These are phyloP conservation scores for Subacronicta megacephala DNA, from an alignment of 2,888 invertebrate species.

Conservation along the genomic window DNA sequence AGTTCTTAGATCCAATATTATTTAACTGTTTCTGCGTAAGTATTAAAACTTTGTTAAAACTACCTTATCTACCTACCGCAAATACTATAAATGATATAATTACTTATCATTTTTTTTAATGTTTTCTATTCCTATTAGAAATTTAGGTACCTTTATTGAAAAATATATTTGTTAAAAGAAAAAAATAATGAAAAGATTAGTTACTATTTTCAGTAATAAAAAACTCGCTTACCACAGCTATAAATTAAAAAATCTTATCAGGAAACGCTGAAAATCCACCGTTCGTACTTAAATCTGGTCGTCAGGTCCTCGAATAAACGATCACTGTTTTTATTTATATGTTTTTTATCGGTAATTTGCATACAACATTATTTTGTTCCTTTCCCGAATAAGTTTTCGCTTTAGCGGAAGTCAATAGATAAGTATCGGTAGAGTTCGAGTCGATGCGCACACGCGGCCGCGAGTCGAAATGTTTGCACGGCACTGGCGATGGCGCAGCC, in stretches of 20 bases:
- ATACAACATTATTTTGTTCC: constrained; percentile 9
- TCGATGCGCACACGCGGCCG: constrained; percentile 62
- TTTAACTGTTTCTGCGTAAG: no score
- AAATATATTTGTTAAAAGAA: no score
- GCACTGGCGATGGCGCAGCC: constrained; percentile 41
- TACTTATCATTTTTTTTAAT: no score
- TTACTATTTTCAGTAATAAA: constrained; percentile 52
- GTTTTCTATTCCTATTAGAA: no score
- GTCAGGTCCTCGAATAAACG: constrained; percentile 43
- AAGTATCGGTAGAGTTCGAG: constrained; percentile 27
- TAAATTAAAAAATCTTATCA: constrained; percentile 74
- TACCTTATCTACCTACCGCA: no score
- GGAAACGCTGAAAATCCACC: constrained; percentile 56
- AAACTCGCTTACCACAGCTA: constrained; percentile 74
- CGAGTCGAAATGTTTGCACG: constrained; percentile 66
- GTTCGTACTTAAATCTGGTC: constrained; percentile 44
- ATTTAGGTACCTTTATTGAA: no score
- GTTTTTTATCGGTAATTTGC: neutral
- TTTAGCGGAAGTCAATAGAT: constrained; percentile 15
- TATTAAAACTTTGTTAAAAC: no score
- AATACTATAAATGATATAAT: no score
- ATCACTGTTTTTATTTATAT: constrained; percentile 32
- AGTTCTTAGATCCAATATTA: no score
- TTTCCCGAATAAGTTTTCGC: constrained; percentile 16
- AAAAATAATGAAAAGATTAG: no score